phyloP scores from a whole-genome alignment of 2,888 invertebrate genomes.

The Timema podura region DNA sequence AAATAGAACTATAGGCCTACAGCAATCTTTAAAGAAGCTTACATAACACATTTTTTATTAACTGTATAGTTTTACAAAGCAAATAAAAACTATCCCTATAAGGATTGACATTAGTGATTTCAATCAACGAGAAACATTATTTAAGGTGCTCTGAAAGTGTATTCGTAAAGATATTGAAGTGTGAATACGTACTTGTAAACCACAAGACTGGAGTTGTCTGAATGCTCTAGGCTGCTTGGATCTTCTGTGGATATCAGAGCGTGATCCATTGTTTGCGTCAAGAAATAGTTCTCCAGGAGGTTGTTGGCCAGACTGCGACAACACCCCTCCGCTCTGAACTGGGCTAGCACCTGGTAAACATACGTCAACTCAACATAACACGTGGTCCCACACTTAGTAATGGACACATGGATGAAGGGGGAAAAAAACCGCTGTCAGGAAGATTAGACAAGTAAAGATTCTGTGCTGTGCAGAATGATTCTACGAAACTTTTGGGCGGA shows the following conservation, averaged over 20 bases:
- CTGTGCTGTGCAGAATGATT: too few relatives aligned
- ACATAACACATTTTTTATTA: too few relatives aligned
- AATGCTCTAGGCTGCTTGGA: conserved; percentile 33
- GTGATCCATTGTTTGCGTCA: too few relatives aligned
- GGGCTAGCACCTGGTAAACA: conserved; percentile 54
- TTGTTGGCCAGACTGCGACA: conserved; percentile 69
- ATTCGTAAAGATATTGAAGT: too few relatives aligned
- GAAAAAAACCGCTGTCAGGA: neutral
- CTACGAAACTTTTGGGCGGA: too few relatives aligned
- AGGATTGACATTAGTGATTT: neutral
- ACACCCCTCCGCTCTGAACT: conserved; percentile 64
- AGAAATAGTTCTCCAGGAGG: conserved; percentile 57
- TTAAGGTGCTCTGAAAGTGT: too few relatives aligned
- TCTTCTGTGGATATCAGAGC: too few relatives aligned
- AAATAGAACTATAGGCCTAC: too few relatives aligned
- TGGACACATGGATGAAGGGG: neutral
- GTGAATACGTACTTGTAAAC: conserved; percentile 57
- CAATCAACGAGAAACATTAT: neutral
- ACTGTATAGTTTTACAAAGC: neutral
- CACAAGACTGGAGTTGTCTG: conserved; percentile 65
- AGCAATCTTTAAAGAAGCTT: too few relatives aligned
- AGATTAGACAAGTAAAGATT: neutral
- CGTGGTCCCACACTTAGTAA: too few relatives aligned
- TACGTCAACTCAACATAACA: neutral
- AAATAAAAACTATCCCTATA: neutral